Evolutionary conservation across 2,113 vertebrate genomes (phyloP).

Genomic region (Varanus salvator): DNA sequence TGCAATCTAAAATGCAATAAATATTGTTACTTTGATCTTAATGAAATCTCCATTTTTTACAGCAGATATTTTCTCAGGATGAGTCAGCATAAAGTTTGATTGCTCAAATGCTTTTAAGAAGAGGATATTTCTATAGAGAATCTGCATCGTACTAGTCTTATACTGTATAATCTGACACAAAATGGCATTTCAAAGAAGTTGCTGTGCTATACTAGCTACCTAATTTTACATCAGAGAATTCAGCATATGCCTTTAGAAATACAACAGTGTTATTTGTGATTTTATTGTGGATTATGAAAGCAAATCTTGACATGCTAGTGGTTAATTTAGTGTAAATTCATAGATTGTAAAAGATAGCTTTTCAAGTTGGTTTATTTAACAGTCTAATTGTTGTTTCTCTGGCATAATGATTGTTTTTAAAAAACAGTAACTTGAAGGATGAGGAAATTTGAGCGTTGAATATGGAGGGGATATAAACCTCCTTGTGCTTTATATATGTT

Average conservation of each 20-base stretch:
- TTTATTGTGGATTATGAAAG: constrained; percentile 3
- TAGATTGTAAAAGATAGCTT: constrained; percentile 39
- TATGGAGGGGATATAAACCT: not conserved
- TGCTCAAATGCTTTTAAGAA: constrained; percentile 43
- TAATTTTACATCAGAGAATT: constrained; percentile 54
- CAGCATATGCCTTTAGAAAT: constrained; percentile 25
- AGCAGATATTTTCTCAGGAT: constrained; percentile 55
- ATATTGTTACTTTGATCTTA: constrained; percentile 72
- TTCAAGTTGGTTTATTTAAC: constrained; percentile 56
- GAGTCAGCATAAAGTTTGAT: constrained; percentile 68
- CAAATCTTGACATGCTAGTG: constrained; percentile 34
- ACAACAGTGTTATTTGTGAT: not conserved
- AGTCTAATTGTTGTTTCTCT: constrained; percentile 63
- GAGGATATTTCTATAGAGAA: constrained; percentile 34
- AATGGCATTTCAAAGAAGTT: constrained; percentile 34
- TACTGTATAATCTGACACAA: constrained; percentile 54
- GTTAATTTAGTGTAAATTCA: constrained; percentile 15
- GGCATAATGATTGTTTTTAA: constrained; percentile 56
- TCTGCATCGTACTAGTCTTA: constrained; percentile 50
- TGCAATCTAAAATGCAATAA: constrained; percentile 78
- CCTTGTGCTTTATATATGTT: not conserved
- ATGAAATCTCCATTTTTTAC: constrained; percentile 72
- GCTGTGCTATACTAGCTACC: constrained; percentile 33
- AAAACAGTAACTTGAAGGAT: not conserved
- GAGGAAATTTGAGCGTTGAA: not conserved